Evolutionary conservation across 2,888 invertebrate genomes (phyloP), one percentile per base, ranked within the genome.

Genomic region (Cephalotes varians): DNA sequence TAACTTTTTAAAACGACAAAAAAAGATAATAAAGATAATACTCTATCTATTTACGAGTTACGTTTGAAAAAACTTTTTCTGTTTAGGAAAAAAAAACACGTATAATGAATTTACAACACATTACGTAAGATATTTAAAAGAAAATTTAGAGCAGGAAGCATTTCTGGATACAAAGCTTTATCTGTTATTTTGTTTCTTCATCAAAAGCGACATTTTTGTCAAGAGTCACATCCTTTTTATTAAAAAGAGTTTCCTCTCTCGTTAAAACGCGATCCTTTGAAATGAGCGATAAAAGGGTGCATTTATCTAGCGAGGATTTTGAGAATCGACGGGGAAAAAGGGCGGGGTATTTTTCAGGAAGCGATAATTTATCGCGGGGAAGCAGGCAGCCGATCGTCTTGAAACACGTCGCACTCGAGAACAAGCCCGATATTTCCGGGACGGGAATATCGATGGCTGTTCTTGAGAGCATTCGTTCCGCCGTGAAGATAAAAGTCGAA

Each of bases 371-470:
- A 69, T 69, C 69, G 54, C 34, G 37, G 25, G 31, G 47, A 44
- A 58, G 21, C 18, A 37, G 25, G 37, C 21, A 69, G 54, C 34
- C 81, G 74, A 81, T 81, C 81, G 62, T 74, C 81, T 34, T 51
- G 54, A 51, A 73, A 62, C 60, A 54, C 73, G 54, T 81, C 74
- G 74, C 64, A 28, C 74, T 77, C 56, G 18, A 77, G 69, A 77
- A 69, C 77, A 64, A 73, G 64, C 51, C 54, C 74, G 81, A 81
- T 74, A 73, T 64, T 81, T 74, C 74, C 73, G 81, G 65, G 74
- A 74, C 81, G 44, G 62, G 81, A 74, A 81, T 81, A 81, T 74
- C 81, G 76, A 81, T 76, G 76, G 74, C 74, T 74, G 81, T 56
- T 81, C 81, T 76, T 65, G 76, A 73, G 81, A 72, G 76, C 76